These are phyloP conservation scores for Caenorhabditis wallacei DNA, from an alignment of 2,888 invertebrate genomes.

Conservation along the genomic window DNA sequence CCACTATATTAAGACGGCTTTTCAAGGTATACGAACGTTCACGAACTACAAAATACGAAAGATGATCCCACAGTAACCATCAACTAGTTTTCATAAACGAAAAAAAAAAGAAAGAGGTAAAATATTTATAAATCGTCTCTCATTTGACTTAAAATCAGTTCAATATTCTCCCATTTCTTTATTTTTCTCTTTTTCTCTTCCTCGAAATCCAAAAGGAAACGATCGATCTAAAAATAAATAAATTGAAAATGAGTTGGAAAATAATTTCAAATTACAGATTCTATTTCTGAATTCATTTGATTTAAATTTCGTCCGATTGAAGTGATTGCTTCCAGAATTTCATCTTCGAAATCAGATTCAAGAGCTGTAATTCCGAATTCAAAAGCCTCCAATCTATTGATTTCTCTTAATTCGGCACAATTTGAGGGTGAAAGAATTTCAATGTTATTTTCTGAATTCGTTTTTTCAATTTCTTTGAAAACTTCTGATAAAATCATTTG, in stretches of 20 bases:
- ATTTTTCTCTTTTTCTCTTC: slow-evolving; percentile 10
- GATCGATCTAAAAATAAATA: slow-evolving; percentile 27
- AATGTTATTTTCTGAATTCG: background rate
- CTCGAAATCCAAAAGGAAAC: slow-evolving; percentile 7
- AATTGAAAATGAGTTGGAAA: background rate
- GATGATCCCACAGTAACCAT: too few relatives aligned
- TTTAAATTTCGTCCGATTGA: slow-evolving; percentile 23
- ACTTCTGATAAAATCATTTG: background rate
- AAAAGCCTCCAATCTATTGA: slow-evolving; percentile 17
- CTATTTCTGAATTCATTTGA: slow-evolving; percentile 16
- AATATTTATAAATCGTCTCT: background rate
- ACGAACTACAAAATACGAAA: background rate
- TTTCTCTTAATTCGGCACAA: slow-evolving; percentile 30
- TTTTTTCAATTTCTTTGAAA: background rate
- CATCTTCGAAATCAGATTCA: slow-evolving; percentile 1
- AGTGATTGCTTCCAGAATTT: slow-evolving; percentile 25
- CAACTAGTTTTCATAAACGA: background rate
- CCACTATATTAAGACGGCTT: background rate
- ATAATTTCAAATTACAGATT: slow-evolving; percentile 1
- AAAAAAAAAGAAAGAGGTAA: background rate
- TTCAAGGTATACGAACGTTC: too few relatives aligned
- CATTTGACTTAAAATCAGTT: slow-evolving; percentile 22
- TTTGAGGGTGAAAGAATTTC: slow-evolving; percentile 7
- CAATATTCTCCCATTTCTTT: slow-evolving; percentile 6
- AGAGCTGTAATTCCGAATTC: background rate